These are phyloP conservation scores for Ceratina australensis DNA, from an alignment of 1,140 invertebrate species.

Conservation along the genomic window DNA sequence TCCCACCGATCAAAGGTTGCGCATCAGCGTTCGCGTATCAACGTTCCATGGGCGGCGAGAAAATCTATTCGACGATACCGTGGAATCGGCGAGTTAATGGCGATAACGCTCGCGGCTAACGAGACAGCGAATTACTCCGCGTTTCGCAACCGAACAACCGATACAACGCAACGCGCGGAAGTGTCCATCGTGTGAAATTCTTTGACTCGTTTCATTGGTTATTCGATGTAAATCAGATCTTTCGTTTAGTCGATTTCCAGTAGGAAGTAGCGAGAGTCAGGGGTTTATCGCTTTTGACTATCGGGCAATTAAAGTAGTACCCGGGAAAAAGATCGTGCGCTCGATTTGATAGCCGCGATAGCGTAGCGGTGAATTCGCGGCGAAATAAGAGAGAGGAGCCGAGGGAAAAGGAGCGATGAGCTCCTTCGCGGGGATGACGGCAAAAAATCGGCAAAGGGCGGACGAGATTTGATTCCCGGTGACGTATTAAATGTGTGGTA, in stretches of 20 bases:
- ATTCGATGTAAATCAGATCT: too few species aligned
- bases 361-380: conserved; percentile 44
- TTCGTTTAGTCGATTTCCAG: too few species aligned
- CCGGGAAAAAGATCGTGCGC: too few species aligned
- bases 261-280: too few species aligned
- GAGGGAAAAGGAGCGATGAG: conserved; percentile 47
- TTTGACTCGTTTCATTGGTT: too few species aligned
- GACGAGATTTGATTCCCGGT: conserved; percentile 75
- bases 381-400: neutral
- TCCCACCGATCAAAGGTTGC: conserved; percentile 7
- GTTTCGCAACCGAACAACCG: too few species aligned
- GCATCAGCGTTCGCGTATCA: conserved; percentile 6
- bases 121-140: neutral
- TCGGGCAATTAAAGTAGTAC: too few species aligned
- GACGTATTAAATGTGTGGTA: conserved; percentile 78
- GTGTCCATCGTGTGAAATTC: too few species aligned
- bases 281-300: too few species aligned
- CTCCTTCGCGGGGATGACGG: conserved; percentile 36
- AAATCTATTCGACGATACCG: conserved; percentile 18
- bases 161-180: too few species aligned
- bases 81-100: conserved; percentile 18
- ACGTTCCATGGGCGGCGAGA: neutral
- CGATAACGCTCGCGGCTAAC: conserved; percentile 24
- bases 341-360: too few species aligned
- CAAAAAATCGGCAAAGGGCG: conserved; percentile 69